Base-by-base conservation (phyloP, 1,140 invertebrate genomes). In the Scaptodrosophila lebanonensis region DNA sequence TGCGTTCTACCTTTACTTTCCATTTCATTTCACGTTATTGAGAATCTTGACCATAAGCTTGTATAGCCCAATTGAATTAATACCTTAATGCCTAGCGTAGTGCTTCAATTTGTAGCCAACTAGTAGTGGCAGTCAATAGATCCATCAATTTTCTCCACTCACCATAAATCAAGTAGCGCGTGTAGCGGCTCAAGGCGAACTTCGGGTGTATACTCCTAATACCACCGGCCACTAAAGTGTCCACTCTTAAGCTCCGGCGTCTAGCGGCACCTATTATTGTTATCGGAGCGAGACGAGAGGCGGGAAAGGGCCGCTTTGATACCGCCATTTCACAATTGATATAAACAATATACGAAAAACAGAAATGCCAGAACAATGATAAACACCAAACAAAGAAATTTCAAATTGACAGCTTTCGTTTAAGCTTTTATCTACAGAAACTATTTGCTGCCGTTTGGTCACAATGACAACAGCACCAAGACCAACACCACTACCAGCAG, bases 341-440 rank as follows among this genome's bases (percentile, higher is more conserved):
- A 64, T 48, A 43, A 17, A 43, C 35, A 39, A 39, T 48, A 35
- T 20, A 22, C 29, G 15, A 20, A 2, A n/a, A 48, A 45, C 29
- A 35, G 39, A 56, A 60, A 56, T 43, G 49, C 20, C 17, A 16
- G 22, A 66, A 77, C 72, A 77, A 66, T 57, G 60, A 57, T 60
- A 65, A 60, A 66, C 53, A 16, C 59, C 42, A 64, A 48, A 77
- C 66, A 77, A 77, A 64, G 63, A 62, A 70, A 77, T 67, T 79
- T 77, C 66, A 72, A 77, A 77, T 77, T 77, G 72, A 77, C 72
- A 77, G 72, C 72, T 77, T 77, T 77, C 72, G 72, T 67, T 76
- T 76, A 71, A 65, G 50, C 45, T 67, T 77, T 77, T 77, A 77
- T 77, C 73, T 77, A 56, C 63, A 59, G 62, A 62, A 61, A 58